Evolutionary conservation across 2,797 vertebrate genomes (phyloP).

Genomic region (Rhinoraja longicauda): DNA sequence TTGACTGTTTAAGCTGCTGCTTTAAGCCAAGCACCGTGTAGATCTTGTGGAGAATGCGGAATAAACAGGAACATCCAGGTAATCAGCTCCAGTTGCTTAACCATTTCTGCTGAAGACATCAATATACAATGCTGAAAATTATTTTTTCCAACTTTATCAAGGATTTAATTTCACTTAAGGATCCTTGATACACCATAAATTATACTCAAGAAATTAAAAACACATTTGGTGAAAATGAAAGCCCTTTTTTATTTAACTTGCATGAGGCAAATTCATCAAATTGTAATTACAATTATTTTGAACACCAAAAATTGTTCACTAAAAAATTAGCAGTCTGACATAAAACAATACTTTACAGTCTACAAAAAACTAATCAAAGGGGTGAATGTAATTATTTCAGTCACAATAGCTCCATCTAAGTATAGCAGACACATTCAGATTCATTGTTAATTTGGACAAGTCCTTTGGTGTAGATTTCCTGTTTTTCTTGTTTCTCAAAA

Average conservation of each 20-base stretch:
- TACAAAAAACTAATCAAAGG: not conserved
- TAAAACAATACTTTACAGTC: not conserved
- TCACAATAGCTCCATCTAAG: not conserved
- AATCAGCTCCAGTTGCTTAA: not conserved
- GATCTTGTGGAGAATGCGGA: not conserved
- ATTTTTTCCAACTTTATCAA: not conserved
- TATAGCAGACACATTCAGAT: not conserved
- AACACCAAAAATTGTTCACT: not conserved
- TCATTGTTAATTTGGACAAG: not conserved
- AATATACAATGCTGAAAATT: not conserved
- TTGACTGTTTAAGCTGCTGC: not conserved
- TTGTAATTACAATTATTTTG: not conserved
- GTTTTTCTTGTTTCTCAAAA: not conserved
- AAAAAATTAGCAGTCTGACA: not conserved
- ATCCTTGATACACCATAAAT: not conserved
- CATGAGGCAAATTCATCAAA: conserved; percentile 15
- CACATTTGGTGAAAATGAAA: not conserved
- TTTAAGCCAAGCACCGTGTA: not conserved
- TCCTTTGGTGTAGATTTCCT: not conserved
- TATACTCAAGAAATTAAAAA: not conserved
- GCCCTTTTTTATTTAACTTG: conserved; percentile 20
- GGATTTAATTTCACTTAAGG: not conserved
- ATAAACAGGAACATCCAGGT: not conserved
- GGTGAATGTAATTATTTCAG: not conserved
- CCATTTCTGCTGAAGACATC: not conserved